These are phyloP conservation scores for Marmota flaviventris DNA, from an alignment of 2,113 vertebrate species.

Conservation along the genomic window DNA sequence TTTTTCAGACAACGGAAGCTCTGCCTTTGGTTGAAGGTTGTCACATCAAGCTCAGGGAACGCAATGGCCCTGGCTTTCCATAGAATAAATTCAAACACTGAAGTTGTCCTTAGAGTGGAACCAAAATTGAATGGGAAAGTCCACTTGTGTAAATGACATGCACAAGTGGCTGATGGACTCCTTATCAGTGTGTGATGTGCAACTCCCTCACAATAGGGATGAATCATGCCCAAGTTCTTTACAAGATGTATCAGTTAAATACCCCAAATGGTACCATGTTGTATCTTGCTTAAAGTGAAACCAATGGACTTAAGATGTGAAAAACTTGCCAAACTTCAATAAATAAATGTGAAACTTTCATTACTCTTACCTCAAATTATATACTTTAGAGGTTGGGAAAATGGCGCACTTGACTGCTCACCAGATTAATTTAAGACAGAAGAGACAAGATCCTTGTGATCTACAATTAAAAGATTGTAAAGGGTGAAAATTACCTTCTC, in stretches of 20 bases:
- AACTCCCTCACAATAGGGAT: constrained; percentile 15
- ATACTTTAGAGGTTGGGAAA: not conserved
- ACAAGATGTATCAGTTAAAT: constrained; percentile 40
- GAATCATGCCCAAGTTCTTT: not conserved
- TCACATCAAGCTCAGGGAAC: constrained; percentile 75
- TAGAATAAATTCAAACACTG: constrained; percentile 57
- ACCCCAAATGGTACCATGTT: not conserved
- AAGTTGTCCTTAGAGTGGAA: constrained; percentile 69
- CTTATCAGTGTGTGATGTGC: not conserved
- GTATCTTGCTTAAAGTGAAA: constrained; percentile 46
- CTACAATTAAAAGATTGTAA: constrained; percentile 22
- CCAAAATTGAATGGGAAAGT: constrained; percentile 73
- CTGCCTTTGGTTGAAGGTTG: constrained; percentile 84
- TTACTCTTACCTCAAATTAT: not conserved
- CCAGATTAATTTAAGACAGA: constrained; percentile 36
- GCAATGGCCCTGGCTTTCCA: constrained; percentile 60
- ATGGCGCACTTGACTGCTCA: not conserved
- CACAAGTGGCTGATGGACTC: constrained; percentile 58
- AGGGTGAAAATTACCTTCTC: constrained; percentile 53
- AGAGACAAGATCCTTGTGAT: constrained; percentile 31
- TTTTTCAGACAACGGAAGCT: constrained; percentile 84
- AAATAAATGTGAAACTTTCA: not conserved
- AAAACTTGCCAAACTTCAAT: not conserved
- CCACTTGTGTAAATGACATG: constrained; percentile 61
- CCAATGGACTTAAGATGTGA: constrained; percentile 56